Evolutionary conservation across 2,888 invertebrate species (phyloP).

Genomic region (Bruchidius siliquastri): DNA sequence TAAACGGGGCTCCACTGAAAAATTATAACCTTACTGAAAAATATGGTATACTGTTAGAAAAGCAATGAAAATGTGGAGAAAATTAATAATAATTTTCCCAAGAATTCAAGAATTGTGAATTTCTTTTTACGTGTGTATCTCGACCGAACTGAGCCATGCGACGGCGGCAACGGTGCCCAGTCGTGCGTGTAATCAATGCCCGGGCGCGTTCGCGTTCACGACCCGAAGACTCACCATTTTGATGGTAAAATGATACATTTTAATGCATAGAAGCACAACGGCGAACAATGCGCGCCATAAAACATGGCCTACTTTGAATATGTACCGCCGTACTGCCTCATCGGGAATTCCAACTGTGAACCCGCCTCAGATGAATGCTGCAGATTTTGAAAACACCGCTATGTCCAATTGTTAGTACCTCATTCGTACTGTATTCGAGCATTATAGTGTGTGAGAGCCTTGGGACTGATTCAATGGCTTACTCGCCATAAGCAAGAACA

Average conservation of each 20-base stretch:
- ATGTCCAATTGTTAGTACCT: not conserved
- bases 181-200: conserved; percentile 44
- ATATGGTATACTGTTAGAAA: too few relatives aligned
- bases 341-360: not conserved
- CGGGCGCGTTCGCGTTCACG: conserved; percentile 36
- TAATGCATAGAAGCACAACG: conserved; percentile 14
- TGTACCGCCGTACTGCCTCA: conserved; percentile 1
- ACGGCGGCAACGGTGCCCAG: conserved; percentile 24
- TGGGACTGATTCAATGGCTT: too few relatives aligned
- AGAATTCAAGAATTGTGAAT: too few relatives aligned
- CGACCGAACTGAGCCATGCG: too few relatives aligned
- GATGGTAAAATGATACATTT: conserved; percentile 43
- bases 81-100: too few relatives aligned
- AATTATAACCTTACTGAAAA: too few relatives aligned
- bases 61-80: too few relatives aligned
- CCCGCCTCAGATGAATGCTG: not conserved
- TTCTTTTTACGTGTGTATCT: too few relatives aligned
- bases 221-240: conserved; percentile 33
- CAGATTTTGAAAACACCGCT: not conserved
- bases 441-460: not conserved
- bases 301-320: conserved; percentile 33
- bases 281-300: conserved; percentile 35
- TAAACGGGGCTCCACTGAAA: too few relatives aligned
- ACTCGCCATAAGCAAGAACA: too few relatives aligned
- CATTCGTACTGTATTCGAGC: not conserved